A percentile compares a stretch with the other conserved stretches of the same genome.
Conservation (phyloP, 2,113 vertebrate species). For the Hemiprocne comata region DNA sequence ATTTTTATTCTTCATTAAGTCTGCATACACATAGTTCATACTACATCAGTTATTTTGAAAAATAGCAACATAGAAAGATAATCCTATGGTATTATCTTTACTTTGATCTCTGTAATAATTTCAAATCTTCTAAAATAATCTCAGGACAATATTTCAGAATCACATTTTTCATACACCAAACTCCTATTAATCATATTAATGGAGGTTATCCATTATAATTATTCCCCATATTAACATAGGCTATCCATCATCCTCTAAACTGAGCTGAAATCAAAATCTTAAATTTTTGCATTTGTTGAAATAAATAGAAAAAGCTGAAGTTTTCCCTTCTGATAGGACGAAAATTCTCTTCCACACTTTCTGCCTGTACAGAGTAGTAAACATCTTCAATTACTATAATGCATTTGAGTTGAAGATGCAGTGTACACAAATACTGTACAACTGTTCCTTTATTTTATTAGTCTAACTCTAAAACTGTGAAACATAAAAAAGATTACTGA, state of each 20-base stretch:
- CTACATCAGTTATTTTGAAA: not conserved
- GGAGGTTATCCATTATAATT: not conserved
- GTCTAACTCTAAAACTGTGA: not conserved
- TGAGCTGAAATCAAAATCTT: not conserved
- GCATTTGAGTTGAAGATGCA: not conserved
- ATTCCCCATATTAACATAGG: not conserved
- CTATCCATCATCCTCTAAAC: not conserved
- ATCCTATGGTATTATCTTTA: not conserved
- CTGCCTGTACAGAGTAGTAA: not conserved
- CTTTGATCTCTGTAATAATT: not conserved
- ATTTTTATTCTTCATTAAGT: not conserved
- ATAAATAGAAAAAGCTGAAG: not conserved
- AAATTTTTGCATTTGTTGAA: not conserved
- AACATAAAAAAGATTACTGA: not conserved
- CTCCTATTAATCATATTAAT: not conserved
- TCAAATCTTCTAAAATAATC: not conserved
- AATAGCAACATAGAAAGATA: not conserved
- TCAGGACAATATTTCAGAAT: not conserved
- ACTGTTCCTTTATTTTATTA: not conserved
- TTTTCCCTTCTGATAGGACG: not conserved
- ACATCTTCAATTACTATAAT: not conserved
- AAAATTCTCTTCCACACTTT: not conserved
- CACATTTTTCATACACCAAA: not conserved
- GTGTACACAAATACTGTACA: not conserved
- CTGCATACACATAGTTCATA: not conserved